Conservation (phyloP, 1,140 invertebrate genomes). For the Drosophila chauvacae region DNA sequence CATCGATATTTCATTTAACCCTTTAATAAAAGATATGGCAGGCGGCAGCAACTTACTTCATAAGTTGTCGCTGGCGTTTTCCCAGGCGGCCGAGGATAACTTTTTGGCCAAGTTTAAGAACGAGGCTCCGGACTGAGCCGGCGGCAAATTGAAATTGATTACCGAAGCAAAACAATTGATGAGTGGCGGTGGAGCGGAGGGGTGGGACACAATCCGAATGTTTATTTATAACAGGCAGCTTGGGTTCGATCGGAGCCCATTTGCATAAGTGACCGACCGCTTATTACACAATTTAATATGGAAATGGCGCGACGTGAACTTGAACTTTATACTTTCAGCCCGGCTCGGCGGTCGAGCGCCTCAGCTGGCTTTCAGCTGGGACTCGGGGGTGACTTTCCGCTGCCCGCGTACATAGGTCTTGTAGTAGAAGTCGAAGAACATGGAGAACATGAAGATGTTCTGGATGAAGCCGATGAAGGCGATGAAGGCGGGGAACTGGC, state of each 20-base stretch:
- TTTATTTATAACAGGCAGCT: constrained; percentile 65
- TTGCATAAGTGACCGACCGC: constrained; percentile 52
- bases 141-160: constrained; percentile 63
- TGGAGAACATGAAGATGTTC: constrained; percentile 79
- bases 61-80: constrained; percentile 31
- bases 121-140: constrained; percentile 12
- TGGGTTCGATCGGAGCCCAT: constrained; percentile 38
- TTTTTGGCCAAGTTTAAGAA: constrained; percentile 12
- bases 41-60: constrained; percentile 29
- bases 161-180: constrained; percentile 38
- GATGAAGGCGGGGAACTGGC: constrained; percentile 61
- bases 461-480: constrained; percentile 68
- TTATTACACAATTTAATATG: constrained; percentile 51
- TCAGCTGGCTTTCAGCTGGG: constrained; percentile 54
- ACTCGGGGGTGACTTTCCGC: background rate
- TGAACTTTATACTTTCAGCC: constrained; percentile 26
- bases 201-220: constrained; percentile 42
- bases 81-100: constrained; percentile 18
- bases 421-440: constrained; percentile 82
- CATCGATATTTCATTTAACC: constrained; percentile 55
- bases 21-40: constrained; percentile 38
- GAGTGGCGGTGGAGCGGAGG: constrained; percentile 11
- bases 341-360: background rate
- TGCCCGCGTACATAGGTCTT: constrained; percentile 64
- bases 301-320: constrained; percentile 44